Conservation (phyloP, 2,797 vertebrate genomes). For the Lacerta bilineata region DNA sequence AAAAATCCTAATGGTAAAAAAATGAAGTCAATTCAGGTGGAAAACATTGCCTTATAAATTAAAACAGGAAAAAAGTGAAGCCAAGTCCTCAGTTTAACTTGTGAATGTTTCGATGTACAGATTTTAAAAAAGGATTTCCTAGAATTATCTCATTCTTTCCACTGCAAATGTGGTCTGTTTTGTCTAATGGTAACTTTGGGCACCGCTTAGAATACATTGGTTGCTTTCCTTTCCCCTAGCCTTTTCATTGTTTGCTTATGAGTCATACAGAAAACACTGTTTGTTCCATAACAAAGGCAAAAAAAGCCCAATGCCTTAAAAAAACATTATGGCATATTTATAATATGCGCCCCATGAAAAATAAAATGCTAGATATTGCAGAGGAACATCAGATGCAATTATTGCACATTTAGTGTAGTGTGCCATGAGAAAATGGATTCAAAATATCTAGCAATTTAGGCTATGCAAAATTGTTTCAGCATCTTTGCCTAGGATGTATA, state of each 20-base stretch:
- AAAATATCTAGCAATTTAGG: conserved; percentile 65
- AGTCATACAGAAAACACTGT: background rate
- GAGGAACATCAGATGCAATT: conserved; percentile 61
- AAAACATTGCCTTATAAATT: conserved; percentile 1
- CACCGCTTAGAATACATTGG: background rate
- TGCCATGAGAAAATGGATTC: conserved; percentile 54
- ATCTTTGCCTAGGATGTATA: conserved; percentile 35
- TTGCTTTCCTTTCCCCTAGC: background rate
- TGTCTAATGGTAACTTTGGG: background rate
- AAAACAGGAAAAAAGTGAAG: background rate
- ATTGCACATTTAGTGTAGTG: conserved; percentile 52
- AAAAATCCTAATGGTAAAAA: conserved; percentile 2
- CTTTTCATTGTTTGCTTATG: conserved; percentile 13
- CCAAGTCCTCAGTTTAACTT: too few relatives aligned
- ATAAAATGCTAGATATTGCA: conserved; percentile 39
- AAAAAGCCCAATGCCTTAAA: background rate
- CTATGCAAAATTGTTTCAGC: conserved; percentile 56
- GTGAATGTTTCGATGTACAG: background rate
- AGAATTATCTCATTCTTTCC: background rate
- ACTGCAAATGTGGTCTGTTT: background rate
- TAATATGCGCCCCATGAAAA: background rate
- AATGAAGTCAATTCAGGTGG: background rate
- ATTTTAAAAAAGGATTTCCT: background rate
- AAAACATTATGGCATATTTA: background rate
- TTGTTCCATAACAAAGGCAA: background rate